Conservation (phyloP, 2,888 invertebrate genomes). For the Smittia sp. region DNA sequence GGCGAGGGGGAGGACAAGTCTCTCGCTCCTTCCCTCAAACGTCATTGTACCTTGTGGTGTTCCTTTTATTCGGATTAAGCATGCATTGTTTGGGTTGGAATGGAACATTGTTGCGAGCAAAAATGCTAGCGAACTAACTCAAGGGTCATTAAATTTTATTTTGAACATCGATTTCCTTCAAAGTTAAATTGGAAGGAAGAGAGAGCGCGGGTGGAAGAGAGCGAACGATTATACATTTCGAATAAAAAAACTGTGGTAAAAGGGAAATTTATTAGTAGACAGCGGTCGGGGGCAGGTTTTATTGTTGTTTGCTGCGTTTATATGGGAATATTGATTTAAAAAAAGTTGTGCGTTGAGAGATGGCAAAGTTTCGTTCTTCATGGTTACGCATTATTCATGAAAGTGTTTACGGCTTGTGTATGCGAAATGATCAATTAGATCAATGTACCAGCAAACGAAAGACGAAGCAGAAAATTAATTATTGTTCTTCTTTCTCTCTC, state of each 20-base stretch:
- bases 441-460: not conserved
- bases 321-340: constrained; percentile 40
- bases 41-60: constrained; percentile 18
- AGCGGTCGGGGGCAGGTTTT: constrained; percentile 36
- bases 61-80: constrained; percentile 41
- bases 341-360: constrained; percentile 36
- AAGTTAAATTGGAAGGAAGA: constrained; percentile 37
- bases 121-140: constrained; percentile 33
- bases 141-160: constrained; percentile 41
- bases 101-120: constrained; percentile 15
- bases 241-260: constrained; percentile 33
- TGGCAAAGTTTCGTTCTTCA: constrained; percentile 31
- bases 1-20: not conserved
- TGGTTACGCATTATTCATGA: constrained; percentile 35
- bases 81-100: constrained; percentile 12
- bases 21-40: not conserved
- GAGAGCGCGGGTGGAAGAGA: not conserved
- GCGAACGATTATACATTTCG: constrained; percentile 38
- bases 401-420: not conserved
- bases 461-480: constrained; percentile 42
- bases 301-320: constrained; percentile 40
- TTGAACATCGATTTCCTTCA: constrained; percentile 40
- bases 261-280: constrained; percentile 40
- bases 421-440: constrained; percentile 27
- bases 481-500: constrained; percentile 36